Base-by-base conservation (phyloP, 2,888 invertebrate genomes). In the Hydrotaea diabolus region DNA sequence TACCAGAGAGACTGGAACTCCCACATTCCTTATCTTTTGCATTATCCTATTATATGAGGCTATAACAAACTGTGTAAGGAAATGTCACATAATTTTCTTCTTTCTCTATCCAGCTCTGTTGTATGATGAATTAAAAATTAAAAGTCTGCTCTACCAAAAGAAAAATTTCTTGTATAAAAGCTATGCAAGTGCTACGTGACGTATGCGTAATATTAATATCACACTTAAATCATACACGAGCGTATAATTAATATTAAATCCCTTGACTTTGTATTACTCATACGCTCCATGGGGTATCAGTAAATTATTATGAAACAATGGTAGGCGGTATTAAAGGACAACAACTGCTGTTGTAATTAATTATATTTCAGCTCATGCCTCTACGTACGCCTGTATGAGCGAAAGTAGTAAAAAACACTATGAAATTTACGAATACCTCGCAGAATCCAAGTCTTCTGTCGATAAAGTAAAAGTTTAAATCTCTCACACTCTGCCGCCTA, bases 301-400 rank as follows among this genome's bases (percentile, higher is more conserved):
- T 39, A 11, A 39, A 39, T 9, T 39, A 39, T 11, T 8, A 39
- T 39, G 39, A 39, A 39, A 31, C 39, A 39, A 39, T 31, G 39
- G 11, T 11, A 39, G 1, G 39, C 7, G 7, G 9, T 39, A 8
- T 39, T 39, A 8, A 4, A 2, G 3, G 11, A 55, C 36, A 64
- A 36, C 36, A 17, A 64, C 36, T 64, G 36, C 64, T n/a, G n/a
- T n/a, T n/a, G n/a, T n/a, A 64, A 64, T 64, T 64, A 64, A 64
- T 64, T n/a, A 64, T 21, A 53, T 7, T 53, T n/a, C 53, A 11
- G n/a, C 19, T 5, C 53, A 15, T 8, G 17, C 19, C 2, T 13
- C 8, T 53, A 7, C 31, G 31, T 31, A 7, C 31, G 31, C 8
- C 4, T 9, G 15, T n/a, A 36, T 36, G 36, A 5, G 36, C 5